These are phyloP conservation scores for Linyphia triangularis DNA, from an alignment of 2,888 invertebrate species.

Conservation along the genomic window DNA sequence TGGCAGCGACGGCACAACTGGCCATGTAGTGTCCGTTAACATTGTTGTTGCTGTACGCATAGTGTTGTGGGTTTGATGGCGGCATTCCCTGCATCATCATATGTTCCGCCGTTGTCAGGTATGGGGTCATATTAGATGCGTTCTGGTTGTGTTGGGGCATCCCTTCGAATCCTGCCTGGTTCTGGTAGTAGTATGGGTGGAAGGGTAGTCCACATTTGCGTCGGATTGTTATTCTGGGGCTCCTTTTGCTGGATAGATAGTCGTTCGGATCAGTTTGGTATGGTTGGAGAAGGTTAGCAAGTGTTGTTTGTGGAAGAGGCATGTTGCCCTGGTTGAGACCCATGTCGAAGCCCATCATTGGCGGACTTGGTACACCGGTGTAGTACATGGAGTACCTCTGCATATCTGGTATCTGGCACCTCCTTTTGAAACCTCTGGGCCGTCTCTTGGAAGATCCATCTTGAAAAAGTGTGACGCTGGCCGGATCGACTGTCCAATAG, in stretches of 20 bases:
- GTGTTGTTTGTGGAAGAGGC: conserved; percentile 25
- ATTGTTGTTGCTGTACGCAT: conserved; percentile 18
- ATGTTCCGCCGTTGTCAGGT: conserved; percentile 39
- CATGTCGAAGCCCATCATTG: conserved; percentile 59
- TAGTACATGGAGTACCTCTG: conserved; percentile 67
- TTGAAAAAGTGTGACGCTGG: conserved; percentile 98
- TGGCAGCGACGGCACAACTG: conserved; percentile 53
- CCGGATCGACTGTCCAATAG: conserved; percentile 98
- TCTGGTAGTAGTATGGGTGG: conserved; percentile 63
- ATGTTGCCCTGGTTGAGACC: conserved; percentile 59
- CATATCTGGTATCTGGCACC: conserved; percentile 86
- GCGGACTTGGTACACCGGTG: conserved; percentile 33
- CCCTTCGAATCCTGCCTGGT: conserved; percentile 6
- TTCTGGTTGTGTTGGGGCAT: conserved; percentile 16
- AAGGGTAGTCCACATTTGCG: conserved; percentile 61
- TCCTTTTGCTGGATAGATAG: conserved; percentile 21
- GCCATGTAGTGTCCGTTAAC: conserved; percentile 62
- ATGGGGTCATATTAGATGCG: conserved; percentile 10
- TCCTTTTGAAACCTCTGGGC: conserved; percentile 95
- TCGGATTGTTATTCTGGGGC: conserved; percentile 24
- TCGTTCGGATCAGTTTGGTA: conserved; percentile 44
- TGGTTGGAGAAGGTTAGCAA: conserved; percentile 53
- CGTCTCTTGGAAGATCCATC: conserved; percentile 95
- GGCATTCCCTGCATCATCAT: conserved; percentile 23
- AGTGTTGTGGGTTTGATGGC: background rate